Evolutionary conservation across 2,113 vertebrate genomes (phyloP), one percentile per base, ranked within the genome.

Genomic region (Coptodon bakossiorum): DNA sequence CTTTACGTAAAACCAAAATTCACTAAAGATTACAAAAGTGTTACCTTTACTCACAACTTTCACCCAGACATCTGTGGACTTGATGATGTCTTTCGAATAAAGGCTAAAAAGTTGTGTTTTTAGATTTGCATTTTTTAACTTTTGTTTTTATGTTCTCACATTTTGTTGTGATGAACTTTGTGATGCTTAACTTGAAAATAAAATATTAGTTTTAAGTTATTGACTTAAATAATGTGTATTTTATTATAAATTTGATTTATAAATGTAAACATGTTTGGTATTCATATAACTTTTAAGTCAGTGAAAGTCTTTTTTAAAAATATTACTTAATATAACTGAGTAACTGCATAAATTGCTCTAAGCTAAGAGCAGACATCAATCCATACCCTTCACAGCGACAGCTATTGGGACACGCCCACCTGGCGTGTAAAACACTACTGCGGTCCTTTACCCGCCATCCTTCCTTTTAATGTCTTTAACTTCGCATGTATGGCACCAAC

Each of bases 61-160:
- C 66, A 13, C 2, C 34, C 34, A 22, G 61, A 66, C 19, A 5
- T 66, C 0, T 66, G 34, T 66, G 0, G 34, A 38, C 61, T 13
- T 5, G 10, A 66, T 7, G 1, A 2, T 10, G 5, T 61, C 14
- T 0, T 31, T 31, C 1, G 3, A 38, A 38, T 38, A 38, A 38
- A 19, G 22, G 61, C 61, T 66, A 0, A 66, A 66, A 38, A 8
- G 61, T 66, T 19, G 34, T 5, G 17, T 38, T 66, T 38, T 3
- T 36, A 36, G 61, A 66, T 66, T 66, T 66, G 31, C 61, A n/a
- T 66, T 66, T 63, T 13, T 13, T 16, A 7, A 48, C 43, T 48
- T 48, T 48, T 16, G 43, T 48, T 48, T 48, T 14, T 4, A 16
- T 48, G 13, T 45, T 45, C 6, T 14, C 6, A 16, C 14, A 3